Conservation (phyloP, 2,113 vertebrate genomes). For the Colius striatus region DNA sequence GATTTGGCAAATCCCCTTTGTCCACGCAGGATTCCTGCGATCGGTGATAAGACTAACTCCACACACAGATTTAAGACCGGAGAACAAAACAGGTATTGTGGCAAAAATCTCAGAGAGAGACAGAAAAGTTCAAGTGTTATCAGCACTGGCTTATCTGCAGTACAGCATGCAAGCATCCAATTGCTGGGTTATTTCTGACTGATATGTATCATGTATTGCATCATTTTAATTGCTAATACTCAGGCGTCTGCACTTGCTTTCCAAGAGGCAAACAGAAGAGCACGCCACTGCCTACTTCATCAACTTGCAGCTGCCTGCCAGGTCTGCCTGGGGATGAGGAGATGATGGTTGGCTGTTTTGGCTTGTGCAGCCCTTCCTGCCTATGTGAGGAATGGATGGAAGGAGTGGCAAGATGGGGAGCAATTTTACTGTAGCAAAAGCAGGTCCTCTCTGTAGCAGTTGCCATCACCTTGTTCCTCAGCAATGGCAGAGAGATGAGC, state of each 20-base stretch:
- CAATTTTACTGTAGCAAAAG: background rate
- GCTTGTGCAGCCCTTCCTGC: background rate
- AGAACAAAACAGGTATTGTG: background rate
- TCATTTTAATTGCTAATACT: conserved; percentile 45
- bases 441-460: background rate
- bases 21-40: background rate
- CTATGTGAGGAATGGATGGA: background rate
- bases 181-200: conserved; percentile 20
- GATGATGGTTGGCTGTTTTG: background rate
- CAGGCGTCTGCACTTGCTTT: conserved; percentile 12
- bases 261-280: background rate
- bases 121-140: background rate
- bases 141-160: background rate
- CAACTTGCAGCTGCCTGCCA: conserved; percentile 17
- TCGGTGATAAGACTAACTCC: background rate
- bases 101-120: background rate
- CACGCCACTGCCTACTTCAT: background rate
- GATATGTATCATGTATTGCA: background rate
- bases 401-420: background rate
- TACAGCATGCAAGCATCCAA: background rate
- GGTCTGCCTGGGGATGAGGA: background rate
- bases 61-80: background rate
- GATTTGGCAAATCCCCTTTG: conserved; percentile 1
- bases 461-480: background rate
- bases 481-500: background rate